Evolutionary conservation across 2,797 vertebrate genomes (phyloP).

Genomic region (Hozukius guyotensis): DNA sequence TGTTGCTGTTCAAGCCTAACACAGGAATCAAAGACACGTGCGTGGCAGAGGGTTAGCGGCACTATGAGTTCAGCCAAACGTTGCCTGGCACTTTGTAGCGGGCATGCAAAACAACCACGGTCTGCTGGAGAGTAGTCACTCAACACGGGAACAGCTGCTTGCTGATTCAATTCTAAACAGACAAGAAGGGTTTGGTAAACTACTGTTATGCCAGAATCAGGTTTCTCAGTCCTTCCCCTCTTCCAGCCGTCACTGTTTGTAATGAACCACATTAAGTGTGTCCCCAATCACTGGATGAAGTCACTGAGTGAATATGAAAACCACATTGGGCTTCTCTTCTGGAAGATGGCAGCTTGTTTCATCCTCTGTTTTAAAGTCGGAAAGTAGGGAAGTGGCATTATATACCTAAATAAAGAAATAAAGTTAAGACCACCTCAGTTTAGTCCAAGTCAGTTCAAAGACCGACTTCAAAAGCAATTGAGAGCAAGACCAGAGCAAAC

Average conservation of each 20-base stretch:
- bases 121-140: conserved; percentile 53
- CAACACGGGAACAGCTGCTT: conserved; percentile 70
- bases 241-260: conserved; percentile 61
- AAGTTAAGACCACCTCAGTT: neutral
- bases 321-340: conserved; percentile 85
- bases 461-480: neutral
- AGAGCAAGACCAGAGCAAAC: neutral
- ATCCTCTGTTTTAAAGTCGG: conserved; percentile 70
- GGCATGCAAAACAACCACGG: conserved; percentile 59
- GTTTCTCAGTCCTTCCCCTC: conserved; percentile 59
- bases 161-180: conserved; percentile 61
- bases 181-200: conserved; percentile 61
- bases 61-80: conserved; percentile 78
- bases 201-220: conserved; percentile 52
- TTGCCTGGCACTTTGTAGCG: conserved; percentile 67
- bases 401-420: neutral
- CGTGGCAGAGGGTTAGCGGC: conserved; percentile 65
- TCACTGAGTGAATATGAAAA: conserved; percentile 84
- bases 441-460: neutral
- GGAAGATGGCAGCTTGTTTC: conserved; percentile 75
- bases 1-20: conserved; percentile 57
- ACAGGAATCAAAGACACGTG: conserved; percentile 68
- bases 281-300: conserved; percentile 83
- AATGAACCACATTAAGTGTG: conserved; percentile 78
- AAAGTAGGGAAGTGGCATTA: conserved; percentile 50